Evolutionary conservation across 2,888 invertebrate genomes (phyloP), one percentile per base, ranked within the genome.

Genomic region (Piscicola geometra): DNA sequence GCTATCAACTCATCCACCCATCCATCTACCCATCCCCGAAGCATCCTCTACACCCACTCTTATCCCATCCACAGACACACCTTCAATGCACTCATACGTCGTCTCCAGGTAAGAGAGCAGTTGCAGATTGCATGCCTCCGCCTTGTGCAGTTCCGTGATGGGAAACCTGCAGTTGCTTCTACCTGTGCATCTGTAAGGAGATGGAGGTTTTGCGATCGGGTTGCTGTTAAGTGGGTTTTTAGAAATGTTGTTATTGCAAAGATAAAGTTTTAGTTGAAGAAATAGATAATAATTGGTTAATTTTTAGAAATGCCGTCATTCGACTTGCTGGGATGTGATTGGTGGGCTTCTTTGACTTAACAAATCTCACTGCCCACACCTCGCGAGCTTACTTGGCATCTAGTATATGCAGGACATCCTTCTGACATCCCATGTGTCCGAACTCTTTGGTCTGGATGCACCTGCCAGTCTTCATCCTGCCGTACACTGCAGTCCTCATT

Each of bases 21-120:
- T 28, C 30, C 47, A 35, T 72, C 60, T 72, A 47, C n/a, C 72
- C 18, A n/a, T 33, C 18, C 32, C 56, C n/a, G n/a, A n/a, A n/a
- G n/a, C n/a, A n/a, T n/a, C n/a, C n/a, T n/a, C n/a, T n/a, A n/a
- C n/a, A n/a, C 72, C 28, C 18, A 28, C 64, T 30, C n/a, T 64
- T 9, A 30, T n/a, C 32, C 15, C 21, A 2, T 64, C 64, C 35
- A 18, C 36, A 35, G n/a, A n/a, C 28, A 21, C 5, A 78, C 78
- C 76, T 71, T 64, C 12, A 25, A 78, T 52, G 60, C 78, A 78
- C 36, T 71, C 67, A 60, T 76, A 78, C 68, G 71, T 75, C n/a
- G 76, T 76, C 35, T 75, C 71, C 32, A 78, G 64, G 69, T 75
- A 78, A 47, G 75, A 35, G 64, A 78, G 47, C 36, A 78, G 71